These are phyloP conservation scores for Rhabdornis inornatus DNA, from an alignment of 2,113 vertebrate genomes.

Conservation along the genomic window DNA sequence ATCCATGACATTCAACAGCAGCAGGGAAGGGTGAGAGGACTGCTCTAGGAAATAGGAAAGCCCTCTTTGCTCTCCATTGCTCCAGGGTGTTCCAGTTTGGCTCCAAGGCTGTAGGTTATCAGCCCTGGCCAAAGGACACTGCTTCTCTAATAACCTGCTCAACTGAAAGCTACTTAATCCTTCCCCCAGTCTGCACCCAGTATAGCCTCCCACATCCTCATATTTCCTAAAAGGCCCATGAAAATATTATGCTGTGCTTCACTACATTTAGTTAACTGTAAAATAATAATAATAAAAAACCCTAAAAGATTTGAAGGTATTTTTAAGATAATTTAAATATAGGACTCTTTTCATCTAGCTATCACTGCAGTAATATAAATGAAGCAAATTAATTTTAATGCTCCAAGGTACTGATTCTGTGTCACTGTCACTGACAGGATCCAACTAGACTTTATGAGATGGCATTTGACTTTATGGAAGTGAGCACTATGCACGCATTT, in stretches of 20 bases:
- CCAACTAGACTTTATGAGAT: constrained; percentile 78
- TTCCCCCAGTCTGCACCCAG: background rate
- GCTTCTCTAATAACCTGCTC: background rate
- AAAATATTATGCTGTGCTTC: constrained; percentile 37
- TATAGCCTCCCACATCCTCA: background rate
- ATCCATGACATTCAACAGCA: background rate
- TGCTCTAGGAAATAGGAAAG: background rate
- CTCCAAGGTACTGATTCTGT: constrained; percentile 79
- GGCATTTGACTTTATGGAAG: constrained; percentile 87
- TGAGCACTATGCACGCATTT: constrained; percentile 84
- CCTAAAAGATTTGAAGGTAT: constrained; percentile 59
- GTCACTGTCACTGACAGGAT: constrained; percentile 80
- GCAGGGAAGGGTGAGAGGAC: background rate
- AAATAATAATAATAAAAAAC: constrained; percentile 57
- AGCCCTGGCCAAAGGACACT: background rate
- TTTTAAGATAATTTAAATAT: constrained; percentile 81
- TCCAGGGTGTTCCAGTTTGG: background rate
- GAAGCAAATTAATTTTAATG: constrained; percentile 94
- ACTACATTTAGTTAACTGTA: constrained; percentile 49
- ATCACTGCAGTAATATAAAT: constrained; percentile 84
- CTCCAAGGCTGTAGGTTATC: background rate
- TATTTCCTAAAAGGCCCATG: background rate
- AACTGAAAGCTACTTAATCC: background rate
- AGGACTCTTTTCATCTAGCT: constrained; percentile 80
- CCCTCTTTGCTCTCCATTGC: background rate